phyloP scores from a whole-genome alignment of 2,888 invertebrate species.

The Drosophila mulleri region DNA sequence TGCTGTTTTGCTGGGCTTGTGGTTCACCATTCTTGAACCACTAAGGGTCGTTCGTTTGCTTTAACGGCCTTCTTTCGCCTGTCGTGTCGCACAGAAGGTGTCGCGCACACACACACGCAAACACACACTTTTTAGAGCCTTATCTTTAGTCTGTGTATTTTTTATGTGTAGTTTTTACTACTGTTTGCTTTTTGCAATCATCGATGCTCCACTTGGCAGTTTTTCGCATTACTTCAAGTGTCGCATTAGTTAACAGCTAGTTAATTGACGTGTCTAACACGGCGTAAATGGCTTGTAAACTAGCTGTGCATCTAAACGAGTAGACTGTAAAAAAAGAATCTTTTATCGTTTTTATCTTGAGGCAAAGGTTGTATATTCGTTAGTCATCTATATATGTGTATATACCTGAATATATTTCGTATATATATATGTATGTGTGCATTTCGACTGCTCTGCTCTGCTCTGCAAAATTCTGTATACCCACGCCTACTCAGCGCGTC shows the following conservation, averaged over 20 bases:
- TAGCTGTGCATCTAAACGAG: background rate
- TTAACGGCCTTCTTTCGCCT: constrained; percentile 34
- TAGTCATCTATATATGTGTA: background rate
- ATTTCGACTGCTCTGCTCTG: constrained; percentile 16
- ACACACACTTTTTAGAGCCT: constrained; percentile 31
- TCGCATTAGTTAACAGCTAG: constrained; percentile 50
- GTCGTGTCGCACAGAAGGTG: constrained; percentile 36
- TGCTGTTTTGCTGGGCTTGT: constrained; percentile 2
- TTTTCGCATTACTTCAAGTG: constrained; percentile 38
- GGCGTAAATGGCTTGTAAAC: constrained; percentile 32
- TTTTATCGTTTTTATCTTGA: background rate
- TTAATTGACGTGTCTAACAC: constrained; percentile 37
- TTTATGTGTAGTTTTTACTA: constrained; percentile 59
- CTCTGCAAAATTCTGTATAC: constrained; percentile 68
- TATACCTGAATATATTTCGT: background rate
- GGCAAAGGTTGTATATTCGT: background rate
- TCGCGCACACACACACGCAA: constrained; percentile 26
- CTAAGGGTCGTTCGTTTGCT: constrained; percentile 22
- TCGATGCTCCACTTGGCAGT: constrained; percentile 34
- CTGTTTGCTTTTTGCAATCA: constrained; percentile 58
- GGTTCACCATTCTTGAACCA: constrained; percentile 28
- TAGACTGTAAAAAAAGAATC: background rate
- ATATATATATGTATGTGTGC: background rate
- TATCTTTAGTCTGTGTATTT: constrained; percentile 48
- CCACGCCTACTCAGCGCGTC: constrained; percentile 18